Evolutionary conservation across 2,888 invertebrate genomes (phyloP), one percentile per base, ranked within the genome.

Genomic region (Brachynemurus nebulosus): DNA sequence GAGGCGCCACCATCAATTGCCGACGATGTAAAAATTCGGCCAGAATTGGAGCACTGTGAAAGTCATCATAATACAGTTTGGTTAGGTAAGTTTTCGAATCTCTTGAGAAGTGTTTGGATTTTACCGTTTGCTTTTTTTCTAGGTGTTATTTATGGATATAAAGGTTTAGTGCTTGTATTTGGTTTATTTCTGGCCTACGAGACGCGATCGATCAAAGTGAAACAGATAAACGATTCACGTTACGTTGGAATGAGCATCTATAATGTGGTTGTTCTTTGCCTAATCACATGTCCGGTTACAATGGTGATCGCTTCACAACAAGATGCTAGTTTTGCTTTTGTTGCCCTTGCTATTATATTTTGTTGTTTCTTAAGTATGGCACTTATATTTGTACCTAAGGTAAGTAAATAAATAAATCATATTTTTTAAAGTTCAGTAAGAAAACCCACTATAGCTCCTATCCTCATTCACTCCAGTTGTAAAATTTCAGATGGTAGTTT

Each of bases 231-330:
- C 67, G 98, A 99, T 69, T 93, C 95, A 1, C 79, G 96, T 57
- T 92, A 95, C 64, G 96, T 98, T 19, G 96, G 95, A 52, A 93
- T 99, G 91, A 91, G 95, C 60, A 97, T 99, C 62, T 99, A 98
- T 74, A 98, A 98, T 66, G 96, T 98, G 53, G 96, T 96, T 51
- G 92, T 98, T 33, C 73, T 98, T 43, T 96, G 96, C 64, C 72
- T 97, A 56, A 96, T 99, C 64, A 97, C 97, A 7, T 96, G 92
- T 16, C 97, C 98, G 0, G 96, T 98, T 46, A 90, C 92, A 35
- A 78, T 97, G 70, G 93, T 98, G 52, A 96, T 98, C 55, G 86
- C 90, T 50, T 90, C 90, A 53, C 96, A 98, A 62, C 95, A 96
- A 63, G 93, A 97, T 64, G 96, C 97, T 38, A 89, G 91, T 55